Percentiles rank a stretch among this genome's conserved stretches.
Conservation (phyloP, 2,797 vertebrate genomes). For the Dallia pectoralis region DNA sequence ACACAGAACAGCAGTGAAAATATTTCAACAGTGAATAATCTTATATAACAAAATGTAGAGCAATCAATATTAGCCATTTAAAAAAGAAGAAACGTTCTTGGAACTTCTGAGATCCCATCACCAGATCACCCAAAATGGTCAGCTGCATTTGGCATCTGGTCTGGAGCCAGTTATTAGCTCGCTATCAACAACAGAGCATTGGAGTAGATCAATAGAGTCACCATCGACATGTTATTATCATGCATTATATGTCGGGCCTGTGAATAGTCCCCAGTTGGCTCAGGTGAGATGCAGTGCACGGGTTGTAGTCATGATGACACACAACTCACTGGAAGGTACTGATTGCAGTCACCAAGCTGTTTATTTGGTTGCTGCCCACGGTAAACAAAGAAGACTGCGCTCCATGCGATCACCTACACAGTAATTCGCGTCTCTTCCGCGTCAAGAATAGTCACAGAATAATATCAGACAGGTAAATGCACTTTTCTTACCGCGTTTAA, state of each 20-base stretch:
- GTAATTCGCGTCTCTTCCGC: constrained; percentile 65
- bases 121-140: constrained; percentile 58
- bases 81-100: not conserved
- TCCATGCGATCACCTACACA: constrained; percentile 27
- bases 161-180: constrained; percentile 1
- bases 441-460: constrained; percentile 30
- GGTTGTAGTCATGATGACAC: not conserved
- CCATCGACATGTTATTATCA: not conserved
- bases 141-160: constrained; percentile 30
- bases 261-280: not conserved
- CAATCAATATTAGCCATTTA: not conserved
- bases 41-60: not conserved
- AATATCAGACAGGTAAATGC: constrained; percentile 7
- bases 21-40: not conserved
- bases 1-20: not conserved
- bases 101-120: not conserved
- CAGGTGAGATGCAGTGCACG: not conserved
- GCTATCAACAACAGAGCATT: not conserved
- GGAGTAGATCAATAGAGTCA: not conserved
- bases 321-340: not conserved
- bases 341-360: not conserved
- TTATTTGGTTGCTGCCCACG: constrained; percentile 38
- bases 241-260: not conserved
- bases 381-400: constrained; percentile 69
- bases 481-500: constrained; percentile 42